Base-by-base conservation (phyloP, 2,113 vertebrate genomes). In the Petrocephalus zakoni region DNA sequence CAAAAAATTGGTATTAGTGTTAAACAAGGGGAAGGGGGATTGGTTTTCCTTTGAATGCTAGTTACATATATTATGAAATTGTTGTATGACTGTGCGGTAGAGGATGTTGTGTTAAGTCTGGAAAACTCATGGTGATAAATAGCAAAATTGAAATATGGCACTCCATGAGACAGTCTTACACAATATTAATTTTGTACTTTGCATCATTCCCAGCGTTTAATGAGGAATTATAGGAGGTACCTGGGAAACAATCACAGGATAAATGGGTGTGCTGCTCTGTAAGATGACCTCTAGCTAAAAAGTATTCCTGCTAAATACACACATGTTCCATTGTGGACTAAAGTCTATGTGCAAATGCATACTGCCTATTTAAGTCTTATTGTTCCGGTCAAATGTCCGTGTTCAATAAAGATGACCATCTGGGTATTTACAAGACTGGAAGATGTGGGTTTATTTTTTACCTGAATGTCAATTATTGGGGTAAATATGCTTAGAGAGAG, bases 341-440 rank as follows among this genome's bases (percentile, higher is more conserved):
- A 42, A 17, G 34, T 78, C 34, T 42, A 19, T 78, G 72, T 78
- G 72, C 72, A 78, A 42, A 78, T 78, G 34, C 72, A 34, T 78
- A 68, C 34, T 78, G 34, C 72, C 34, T 34, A 78, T 78, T 78
- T 42, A 78, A 78, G 19, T 42, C n/a, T 29, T 68, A 78, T 78
- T 78, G 72, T 78, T 78, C 29, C 17, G 72, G 72, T 78, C 72
- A 78, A 37, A 42, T 42, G 17, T 37, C 29, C 29, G 34, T 42
- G 72, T 42, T 78, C 72, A 78, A 78, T 78, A 42, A 78, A 78
- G 72, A 78, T 78, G 72, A 78, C 34, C 72, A 78, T 78, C 72
- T 78, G 72, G 72, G 72, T 78, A 78, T 78, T 78, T 42, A 78
- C 5, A 78, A 78, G 61, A 68, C 61, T 68, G 61, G 9, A 68